These are phyloP conservation scores for Lycorma delicatula DNA, from an alignment of 1,140 invertebrate species.

Conservation along the genomic window DNA sequence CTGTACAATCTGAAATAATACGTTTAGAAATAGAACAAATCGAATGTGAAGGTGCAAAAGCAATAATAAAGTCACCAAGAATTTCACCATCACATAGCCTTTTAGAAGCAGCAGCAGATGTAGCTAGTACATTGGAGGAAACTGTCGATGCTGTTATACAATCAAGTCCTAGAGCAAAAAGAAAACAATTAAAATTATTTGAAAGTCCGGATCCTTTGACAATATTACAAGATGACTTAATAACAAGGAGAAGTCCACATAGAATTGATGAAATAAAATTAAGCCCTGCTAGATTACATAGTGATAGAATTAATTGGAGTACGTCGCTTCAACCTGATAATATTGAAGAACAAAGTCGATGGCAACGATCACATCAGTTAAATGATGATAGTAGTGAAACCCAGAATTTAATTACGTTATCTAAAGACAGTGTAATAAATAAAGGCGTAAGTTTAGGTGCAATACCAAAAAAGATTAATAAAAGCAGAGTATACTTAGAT, in stretches of 20 bases:
- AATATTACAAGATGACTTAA: constrained; percentile 22
- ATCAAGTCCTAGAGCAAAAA: constrained; percentile 44
- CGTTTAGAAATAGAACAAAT: constrained; percentile 21
- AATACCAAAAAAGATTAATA: constrained; percentile 8
- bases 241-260: constrained; percentile 12
- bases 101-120: constrained; percentile 54
- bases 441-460: constrained; percentile 11
- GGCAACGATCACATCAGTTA: no score
- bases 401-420: no score
- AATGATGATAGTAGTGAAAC: no score
- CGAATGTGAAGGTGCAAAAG: constrained; percentile 12
- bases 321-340: background rate
- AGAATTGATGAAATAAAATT: background rate
- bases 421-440: background rate
- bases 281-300: background rate
- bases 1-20: background rate
- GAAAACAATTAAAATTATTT: constrained; percentile 40
- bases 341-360: no score
- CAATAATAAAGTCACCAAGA: constrained; percentile 12
- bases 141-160: constrained; percentile 54
- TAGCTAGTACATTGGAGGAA: constrained; percentile 55
- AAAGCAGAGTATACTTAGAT: background rate
- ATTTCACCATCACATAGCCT: constrained; percentile 38
- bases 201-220: constrained; percentile 39
- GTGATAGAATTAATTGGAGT: background rate